phyloP scores from a whole-genome alignment of 2,888 invertebrate species.

The Opisthograptis luteolata region DNA sequence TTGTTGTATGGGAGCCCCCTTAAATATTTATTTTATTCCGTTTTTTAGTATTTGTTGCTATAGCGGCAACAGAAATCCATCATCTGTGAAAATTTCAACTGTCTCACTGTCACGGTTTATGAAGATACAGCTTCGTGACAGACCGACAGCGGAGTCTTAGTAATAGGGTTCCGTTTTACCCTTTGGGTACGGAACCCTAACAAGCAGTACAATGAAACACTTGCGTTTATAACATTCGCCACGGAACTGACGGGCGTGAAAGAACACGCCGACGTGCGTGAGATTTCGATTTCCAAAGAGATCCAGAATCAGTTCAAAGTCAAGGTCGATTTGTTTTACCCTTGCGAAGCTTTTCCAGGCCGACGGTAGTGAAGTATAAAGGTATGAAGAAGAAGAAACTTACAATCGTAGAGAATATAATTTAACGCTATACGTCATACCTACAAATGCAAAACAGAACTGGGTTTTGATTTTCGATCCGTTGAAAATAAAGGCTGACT shows the following conservation, averaged over 20 bases:
- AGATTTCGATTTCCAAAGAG: slow-evolving; percentile 64
- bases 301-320: slow-evolving; percentile 55
- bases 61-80: too few relatives aligned
- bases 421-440: background rate
- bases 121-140: too few relatives aligned
- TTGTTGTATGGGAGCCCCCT: too few relatives aligned
- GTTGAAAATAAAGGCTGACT: background rate
- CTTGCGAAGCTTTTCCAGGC: slow-evolving; percentile 21
- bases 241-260: slow-evolving; percentile 60
- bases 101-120: too few relatives aligned
- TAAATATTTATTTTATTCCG: too few relatives aligned
- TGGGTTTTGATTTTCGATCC: background rate
- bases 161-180: too few relatives aligned
- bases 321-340: slow-evolving; percentile 59
- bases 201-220: slow-evolving; percentile 48
- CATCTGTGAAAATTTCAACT: too few relatives aligned
- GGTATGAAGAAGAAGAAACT: too few relatives aligned
- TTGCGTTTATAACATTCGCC: slow-evolving; percentile 65
- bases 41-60: too few relatives aligned
- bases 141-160: too few relatives aligned
- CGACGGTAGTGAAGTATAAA: background rate
- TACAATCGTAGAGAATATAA: too few relatives aligned
- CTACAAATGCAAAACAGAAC: background rate
- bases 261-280: slow-evolving; percentile 59
- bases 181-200: too few relatives aligned